These are phyloP conservation scores for Sylvilagus bachmani DNA, from an alignment of 2,113 vertebrate genomes.

Conservation along the genomic window DNA sequence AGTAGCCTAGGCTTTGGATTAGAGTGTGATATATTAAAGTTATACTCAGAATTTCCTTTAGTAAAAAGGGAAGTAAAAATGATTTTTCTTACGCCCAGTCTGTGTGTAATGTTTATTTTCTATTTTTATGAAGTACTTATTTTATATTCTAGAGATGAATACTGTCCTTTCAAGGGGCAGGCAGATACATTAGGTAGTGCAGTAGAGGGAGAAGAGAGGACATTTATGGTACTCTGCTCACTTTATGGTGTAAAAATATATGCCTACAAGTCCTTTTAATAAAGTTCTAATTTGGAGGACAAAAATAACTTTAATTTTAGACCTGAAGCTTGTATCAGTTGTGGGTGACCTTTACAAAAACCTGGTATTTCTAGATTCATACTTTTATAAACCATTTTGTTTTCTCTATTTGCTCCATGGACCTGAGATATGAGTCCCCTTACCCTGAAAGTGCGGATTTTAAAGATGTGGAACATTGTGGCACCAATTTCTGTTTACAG, in stretches of 20 bases:
- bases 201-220: slow-evolving; percentile 22
- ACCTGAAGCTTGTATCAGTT: slow-evolving; percentile 38
- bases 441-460: not conserved
- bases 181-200: slow-evolving; percentile 37
- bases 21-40: slow-evolving; percentile 27
- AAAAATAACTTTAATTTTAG: slow-evolving; percentile 45
- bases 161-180: slow-evolving; percentile 53
- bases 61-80: slow-evolving; percentile 74
- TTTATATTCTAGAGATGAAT: slow-evolving; percentile 64
- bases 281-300: slow-evolving; percentile 15
- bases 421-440: not conserved
- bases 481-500: slow-evolving; percentile 33
- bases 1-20: not conserved
- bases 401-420: slow-evolving; percentile 21
- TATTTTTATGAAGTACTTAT: slow-evolving; percentile 70
- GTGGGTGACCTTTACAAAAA: slow-evolving; percentile 12
- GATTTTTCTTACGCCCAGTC: not conserved
- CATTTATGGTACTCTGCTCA: not conserved
- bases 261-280: slow-evolving; percentile 26
- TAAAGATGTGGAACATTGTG: slow-evolving; percentile 43
- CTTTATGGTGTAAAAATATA: not conserved
- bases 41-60: slow-evolving; percentile 71
- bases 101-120: slow-evolving; percentile 74
- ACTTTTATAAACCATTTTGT: slow-evolving; percentile 53
- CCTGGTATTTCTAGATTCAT: slow-evolving; percentile 5